These are phyloP conservation scores for Nymphicus hollandicus DNA, from an alignment of 2,113 vertebrate species.

Conservation along the genomic window DNA sequence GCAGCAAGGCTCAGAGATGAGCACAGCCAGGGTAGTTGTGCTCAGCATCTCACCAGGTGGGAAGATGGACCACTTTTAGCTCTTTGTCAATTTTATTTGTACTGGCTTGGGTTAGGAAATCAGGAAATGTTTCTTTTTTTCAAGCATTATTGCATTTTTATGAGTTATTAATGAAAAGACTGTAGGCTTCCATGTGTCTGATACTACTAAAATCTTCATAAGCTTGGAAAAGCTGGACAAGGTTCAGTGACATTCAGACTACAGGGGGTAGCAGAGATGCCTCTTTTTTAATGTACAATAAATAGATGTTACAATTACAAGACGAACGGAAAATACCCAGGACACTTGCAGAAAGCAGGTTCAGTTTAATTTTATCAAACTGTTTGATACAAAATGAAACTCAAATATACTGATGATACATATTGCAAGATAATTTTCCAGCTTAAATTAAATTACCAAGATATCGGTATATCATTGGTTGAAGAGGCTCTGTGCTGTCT, in stretches of 20 bases:
- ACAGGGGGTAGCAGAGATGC: neutral
- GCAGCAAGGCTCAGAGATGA: neutral
- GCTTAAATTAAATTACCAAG: neutral
- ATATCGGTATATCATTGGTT: neutral
- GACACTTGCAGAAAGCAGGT: neutral
- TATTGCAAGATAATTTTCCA: neutral
- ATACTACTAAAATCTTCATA: neutral
- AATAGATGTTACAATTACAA: neutral
- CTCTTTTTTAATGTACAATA: neutral
- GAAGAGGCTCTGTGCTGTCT: neutral
- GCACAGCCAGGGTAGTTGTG: fast-evolving
- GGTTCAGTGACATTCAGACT: neutral
- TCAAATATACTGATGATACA: neutral
- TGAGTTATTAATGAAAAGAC: neutral
- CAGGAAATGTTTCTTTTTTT: neutral
- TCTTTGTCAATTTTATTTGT: neutral
- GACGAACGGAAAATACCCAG: neutral
- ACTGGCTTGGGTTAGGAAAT: neutral
- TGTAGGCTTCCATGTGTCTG: neutral
- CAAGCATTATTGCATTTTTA: neutral
- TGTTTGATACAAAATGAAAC: neutral
- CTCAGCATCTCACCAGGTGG: neutral
- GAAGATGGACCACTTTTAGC: neutral
- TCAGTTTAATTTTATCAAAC: conserved; percentile 13
- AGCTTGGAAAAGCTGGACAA: neutral